Base-by-base conservation (phyloP, 2,113 vertebrate species). In the Equus quagga region DNA sequence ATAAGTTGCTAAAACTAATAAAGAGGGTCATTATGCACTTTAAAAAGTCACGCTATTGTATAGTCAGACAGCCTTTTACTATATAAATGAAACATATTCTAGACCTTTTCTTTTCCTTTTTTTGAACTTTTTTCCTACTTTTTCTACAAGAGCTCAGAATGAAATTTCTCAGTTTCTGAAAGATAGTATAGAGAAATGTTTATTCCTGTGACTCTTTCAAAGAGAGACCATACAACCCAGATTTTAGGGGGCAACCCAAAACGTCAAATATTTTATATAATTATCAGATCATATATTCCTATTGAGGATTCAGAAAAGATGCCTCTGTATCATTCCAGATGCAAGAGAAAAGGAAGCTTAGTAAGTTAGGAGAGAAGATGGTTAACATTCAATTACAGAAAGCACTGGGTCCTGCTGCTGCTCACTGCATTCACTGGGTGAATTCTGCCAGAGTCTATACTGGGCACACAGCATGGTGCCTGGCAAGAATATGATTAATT, bases 1-100 rank as follows among this genome's bases (percentile, higher is more conserved):
- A 85, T 76, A 89, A 95, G 75, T 98, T 93, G 60, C 93, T 97
- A 81, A 97, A 97, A 95, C 92, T 92, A 97, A 98, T 89, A 89
- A 89, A 93, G 73, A 80, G 24, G 41, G 67, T 91, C 88, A 94
- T 91, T 94, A 79, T 91, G 89, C 60, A 89, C 85, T 86, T 67
- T 54, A 70, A 93, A 93, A 97, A 96, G 86, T 46, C 96, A 70
- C 64, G 96, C 96, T 95, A 85, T 49, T 89, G 62, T 26, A 18
- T 33, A 65, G 73, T 51, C 72, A 9, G 0, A 82, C 62, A 91
- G 58, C 73, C 80, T 81, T 90, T 97, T 28, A 78, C 93, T 82
- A n/a, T 24, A 94, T 54, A 95, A 97, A 93, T 60, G 85, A 96
- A 95, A 89, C 24, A 73, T 70, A 72, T 83, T 96, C 81, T 62